Percentiles rank a stretch among this genome's conserved stretches.
phyloP scores from a whole-genome alignment of 2,888 invertebrate genomes.

The Chelonus formosanus region DNA sequence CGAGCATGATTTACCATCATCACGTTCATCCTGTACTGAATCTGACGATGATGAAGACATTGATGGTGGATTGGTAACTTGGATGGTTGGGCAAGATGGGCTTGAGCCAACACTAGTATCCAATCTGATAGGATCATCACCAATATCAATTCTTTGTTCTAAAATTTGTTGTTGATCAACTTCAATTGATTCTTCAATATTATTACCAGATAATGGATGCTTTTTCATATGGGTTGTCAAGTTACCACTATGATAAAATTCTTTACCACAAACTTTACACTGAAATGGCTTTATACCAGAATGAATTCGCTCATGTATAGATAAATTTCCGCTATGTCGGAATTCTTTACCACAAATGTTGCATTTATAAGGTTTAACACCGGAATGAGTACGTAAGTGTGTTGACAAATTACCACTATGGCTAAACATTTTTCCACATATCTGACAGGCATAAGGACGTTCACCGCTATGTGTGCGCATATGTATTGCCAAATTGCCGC shows the following conservation, averaged over 20 bases:
- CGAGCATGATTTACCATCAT: constrained; percentile 28
- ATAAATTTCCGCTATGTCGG: constrained; percentile 62
- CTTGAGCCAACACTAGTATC: constrained; percentile 33
- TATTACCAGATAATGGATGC: constrained; percentile 44
- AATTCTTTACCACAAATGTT: constrained; percentile 61
- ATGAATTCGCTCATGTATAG: constrained; percentile 63
- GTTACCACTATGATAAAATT: constrained; percentile 63
- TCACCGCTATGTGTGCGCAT: constrained; percentile 63
- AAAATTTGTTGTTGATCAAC: constrained; percentile 9
- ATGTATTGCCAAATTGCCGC: constrained; percentile 62
- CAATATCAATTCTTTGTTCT: constrained; percentile 16
- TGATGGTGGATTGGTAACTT: constrained; percentile 17
- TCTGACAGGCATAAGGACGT: constrained; percentile 61
- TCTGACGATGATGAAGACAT: constrained; percentile 13
- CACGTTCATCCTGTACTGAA: constrained; percentile 34
- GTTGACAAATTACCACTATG: constrained; percentile 63
- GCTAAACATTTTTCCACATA: constrained; percentile 63
- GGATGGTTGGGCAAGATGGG: too few species aligned
- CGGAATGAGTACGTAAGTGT: constrained; percentile 61
- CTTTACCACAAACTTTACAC: constrained; percentile 62
- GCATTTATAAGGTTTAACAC: constrained; percentile 63
- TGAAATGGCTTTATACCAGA: constrained; percentile 64
- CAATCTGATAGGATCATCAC: constrained; percentile 38
- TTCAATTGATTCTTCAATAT: constrained; percentile 22
- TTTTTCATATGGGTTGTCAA: constrained; percentile 64